Conservation (phyloP, 2,113 vertebrate genomes). For the Serinus canaria region DNA sequence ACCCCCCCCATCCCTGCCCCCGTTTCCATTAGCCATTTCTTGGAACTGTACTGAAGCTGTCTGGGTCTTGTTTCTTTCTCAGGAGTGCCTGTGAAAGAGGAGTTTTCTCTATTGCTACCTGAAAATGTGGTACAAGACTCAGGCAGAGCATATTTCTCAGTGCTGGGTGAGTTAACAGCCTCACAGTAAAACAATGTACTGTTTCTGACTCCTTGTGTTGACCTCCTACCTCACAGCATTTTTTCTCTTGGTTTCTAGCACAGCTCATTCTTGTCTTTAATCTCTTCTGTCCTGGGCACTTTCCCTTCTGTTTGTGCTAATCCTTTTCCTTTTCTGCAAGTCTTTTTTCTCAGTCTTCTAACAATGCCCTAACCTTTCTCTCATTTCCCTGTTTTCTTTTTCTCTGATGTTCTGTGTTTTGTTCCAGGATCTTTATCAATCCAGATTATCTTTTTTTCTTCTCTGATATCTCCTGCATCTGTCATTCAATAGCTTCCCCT, state of each 20-base stretch:
- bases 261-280: background rate
- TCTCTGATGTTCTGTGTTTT: background rate
- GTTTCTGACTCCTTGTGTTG: background rate
- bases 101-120: constrained; percentile 62
- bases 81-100: constrained; percentile 31
- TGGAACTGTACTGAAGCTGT: background rate
- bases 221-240: background rate
- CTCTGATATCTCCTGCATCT: background rate
- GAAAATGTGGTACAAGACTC: constrained; percentile 66
- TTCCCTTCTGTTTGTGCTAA: background rate
- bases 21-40: background rate
- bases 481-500: background rate
- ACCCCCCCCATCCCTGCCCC: background rate
- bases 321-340: background rate
- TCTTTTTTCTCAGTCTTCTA: background rate
- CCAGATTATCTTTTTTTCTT: background rate
- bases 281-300: background rate
- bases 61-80: background rate
- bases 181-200: background rate
- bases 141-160: constrained; percentile 65
- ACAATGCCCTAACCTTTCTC: background rate
- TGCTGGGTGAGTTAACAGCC: constrained; percentile 68
- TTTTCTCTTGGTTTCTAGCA: background rate
- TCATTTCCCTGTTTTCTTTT: background rate
- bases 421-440: background rate